Conservation (phyloP, 2,888 invertebrate genomes). For the Cotesia congregata region DNA sequence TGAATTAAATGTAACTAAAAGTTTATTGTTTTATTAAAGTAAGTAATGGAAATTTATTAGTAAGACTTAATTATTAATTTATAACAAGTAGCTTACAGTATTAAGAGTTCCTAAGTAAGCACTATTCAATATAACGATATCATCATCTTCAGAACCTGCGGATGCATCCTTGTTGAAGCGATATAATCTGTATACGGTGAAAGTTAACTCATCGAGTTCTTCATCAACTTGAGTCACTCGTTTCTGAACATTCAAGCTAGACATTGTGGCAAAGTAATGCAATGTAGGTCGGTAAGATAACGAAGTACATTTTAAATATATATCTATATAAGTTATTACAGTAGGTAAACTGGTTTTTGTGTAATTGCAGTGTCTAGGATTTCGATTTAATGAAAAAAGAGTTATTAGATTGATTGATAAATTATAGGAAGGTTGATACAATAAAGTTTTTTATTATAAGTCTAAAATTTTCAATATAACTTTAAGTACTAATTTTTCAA, state of each 20-base stretch:
- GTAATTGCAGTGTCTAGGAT: slow-evolving; percentile 9
- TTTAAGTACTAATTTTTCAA: no score
- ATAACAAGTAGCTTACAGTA: slow-evolving; percentile 48
- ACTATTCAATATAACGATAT: slow-evolving; percentile 74
- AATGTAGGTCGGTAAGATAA: background rate
- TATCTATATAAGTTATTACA: background rate
- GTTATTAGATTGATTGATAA: no score
- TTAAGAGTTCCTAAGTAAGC: slow-evolving; percentile 73
- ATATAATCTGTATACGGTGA: slow-evolving; percentile 72
- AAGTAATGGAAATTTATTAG: background rate
- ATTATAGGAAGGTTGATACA: no score
- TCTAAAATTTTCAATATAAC: no score
- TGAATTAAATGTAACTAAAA: no score
- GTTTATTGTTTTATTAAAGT: no score
- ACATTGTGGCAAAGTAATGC: slow-evolving; percentile 48
- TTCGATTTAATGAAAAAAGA: background rate
- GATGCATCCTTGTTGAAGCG: slow-evolving; percentile 73
- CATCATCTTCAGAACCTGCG: slow-evolving; percentile 71
- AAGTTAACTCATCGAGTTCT: slow-evolving; percentile 73
- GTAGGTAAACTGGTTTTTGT: slow-evolving; percentile 23
- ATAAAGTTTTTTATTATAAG: no score
- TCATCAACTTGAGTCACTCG: slow-evolving; percentile 70
- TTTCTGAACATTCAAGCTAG: slow-evolving; percentile 71
- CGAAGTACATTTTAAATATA: background rate
- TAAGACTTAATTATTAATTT: slow-evolving; percentile 33